Percentiles rank a stretch among this genome's conserved stretches.
phyloP scores from a whole-genome alignment of 2,797 vertebrate species.

The Odontamblyopus lacepedii region DNA sequence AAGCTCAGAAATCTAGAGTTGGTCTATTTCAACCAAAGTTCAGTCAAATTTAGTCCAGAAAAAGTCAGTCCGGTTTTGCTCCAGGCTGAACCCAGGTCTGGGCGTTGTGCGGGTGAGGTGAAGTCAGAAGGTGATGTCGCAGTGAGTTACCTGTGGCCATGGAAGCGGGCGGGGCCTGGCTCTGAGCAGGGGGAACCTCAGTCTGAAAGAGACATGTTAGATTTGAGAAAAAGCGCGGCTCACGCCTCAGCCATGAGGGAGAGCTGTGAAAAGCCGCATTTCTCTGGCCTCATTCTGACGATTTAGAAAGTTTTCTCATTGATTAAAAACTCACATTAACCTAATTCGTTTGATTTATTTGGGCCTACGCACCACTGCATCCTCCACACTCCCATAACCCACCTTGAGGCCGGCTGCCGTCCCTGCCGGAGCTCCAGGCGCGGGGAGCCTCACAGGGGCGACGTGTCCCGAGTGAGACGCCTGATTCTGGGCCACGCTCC shows the following conservation, averaged over 20 bases:
- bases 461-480: neutral
- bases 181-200: constrained; percentile 54
- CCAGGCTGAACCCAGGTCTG: neutral
- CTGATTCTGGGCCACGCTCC: neutral
- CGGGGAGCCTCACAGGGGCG: neutral
- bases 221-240: too few relatives aligned
- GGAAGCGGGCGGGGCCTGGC: constrained; percentile 39
- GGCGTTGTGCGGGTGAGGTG: neutral
- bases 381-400: neutral
- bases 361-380: too few relatives aligned
- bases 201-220: constrained; percentile 32
- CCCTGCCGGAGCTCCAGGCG: neutral
- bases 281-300: too few relatives aligned
- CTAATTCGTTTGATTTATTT: too few relatives aligned
- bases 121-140: neutral
- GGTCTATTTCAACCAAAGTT: neutral
- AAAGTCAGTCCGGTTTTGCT: neutral
- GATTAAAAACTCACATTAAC: too few relatives aligned
- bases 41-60: neutral
- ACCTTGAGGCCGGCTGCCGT: constrained; percentile 27
- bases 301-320: too few relatives aligned
- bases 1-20: too few relatives aligned
- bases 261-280: too few relatives aligned
- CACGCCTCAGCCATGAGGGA: too few relatives aligned
- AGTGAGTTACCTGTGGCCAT: constrained; percentile 44